Evolutionary conservation across 2,113 vertebrate species (phyloP).

Genomic region (Melanerpes formicivorus): DNA sequence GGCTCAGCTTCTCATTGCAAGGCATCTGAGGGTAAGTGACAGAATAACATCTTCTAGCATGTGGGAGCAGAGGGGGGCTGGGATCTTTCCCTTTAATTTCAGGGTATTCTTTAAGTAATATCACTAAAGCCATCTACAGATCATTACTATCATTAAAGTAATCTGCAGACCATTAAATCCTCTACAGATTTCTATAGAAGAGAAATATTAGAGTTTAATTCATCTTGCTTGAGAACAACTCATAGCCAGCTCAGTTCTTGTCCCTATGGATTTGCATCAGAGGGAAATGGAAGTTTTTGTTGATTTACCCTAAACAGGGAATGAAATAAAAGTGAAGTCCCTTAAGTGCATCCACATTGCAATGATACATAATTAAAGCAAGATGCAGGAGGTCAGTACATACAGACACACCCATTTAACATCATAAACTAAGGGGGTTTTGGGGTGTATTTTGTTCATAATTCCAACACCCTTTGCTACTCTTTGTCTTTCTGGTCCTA

Average conservation of each 20-base stretch:
- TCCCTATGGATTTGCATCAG: neutral
- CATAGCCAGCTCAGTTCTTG: neutral
- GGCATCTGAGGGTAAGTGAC: neutral
- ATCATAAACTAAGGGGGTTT: no score
- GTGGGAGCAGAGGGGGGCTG: neutral
- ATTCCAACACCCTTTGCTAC: neutral
- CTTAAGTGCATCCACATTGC: neutral
- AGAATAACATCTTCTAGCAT: neutral
- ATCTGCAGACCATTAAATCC: no score
- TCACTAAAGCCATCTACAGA: neutral
- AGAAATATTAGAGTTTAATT: neutral
- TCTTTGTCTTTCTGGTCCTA: neutral
- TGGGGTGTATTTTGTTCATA: neutral
- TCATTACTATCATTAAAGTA: no score
- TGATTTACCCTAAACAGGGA: neutral
- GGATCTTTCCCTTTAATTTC: neutral
- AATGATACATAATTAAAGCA: neutral
- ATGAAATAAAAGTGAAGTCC: neutral
- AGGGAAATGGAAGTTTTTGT: neutral
- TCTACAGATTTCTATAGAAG: neutral
- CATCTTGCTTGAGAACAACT: neutral
- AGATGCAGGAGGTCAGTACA: neutral
- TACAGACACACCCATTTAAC: neutral
- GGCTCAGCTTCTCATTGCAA: neutral
- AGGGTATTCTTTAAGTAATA: neutral